Evolutionary conservation across 2,113 vertebrate species (phyloP).

Genomic region (Sylvicapra grimmia): DNA sequence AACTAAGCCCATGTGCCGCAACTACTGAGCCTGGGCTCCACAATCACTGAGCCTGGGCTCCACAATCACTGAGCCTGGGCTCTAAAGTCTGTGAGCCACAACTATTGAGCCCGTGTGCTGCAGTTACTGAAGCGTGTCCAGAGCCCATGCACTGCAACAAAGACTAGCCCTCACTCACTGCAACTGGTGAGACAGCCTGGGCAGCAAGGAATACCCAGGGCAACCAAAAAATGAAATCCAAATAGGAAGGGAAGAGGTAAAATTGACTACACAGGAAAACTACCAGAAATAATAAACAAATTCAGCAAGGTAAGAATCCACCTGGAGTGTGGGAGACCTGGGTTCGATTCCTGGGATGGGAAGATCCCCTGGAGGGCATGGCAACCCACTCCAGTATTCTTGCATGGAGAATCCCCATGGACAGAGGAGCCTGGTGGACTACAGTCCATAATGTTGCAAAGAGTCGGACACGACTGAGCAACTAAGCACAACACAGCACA

Average conservation of each 20-base stretch:
- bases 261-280: not conserved
- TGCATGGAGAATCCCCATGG: not conserved
- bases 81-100: not conserved
- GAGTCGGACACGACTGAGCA: rapidly evolving
- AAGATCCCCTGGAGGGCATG: not conserved
- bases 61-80: not conserved
- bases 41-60: not conserved
- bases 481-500: not conserved
- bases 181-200: not conserved
- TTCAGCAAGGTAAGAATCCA: not conserved
- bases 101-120: rapidly evolving
- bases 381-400: not conserved
- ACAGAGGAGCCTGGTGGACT: not conserved
- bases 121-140: not conserved
- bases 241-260: not conserved
- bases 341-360: not conserved
- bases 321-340: not conserved
- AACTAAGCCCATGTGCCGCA: not conserved
- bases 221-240: not conserved
- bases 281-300: not conserved
- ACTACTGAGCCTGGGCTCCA: not conserved
- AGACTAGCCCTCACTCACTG: rapidly evolving
- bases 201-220: not conserved
- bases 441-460: not conserved
- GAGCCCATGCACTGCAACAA: not conserved